Evolutionary conservation across 64 coral and sea anemone genomes (phyloP).

Genomic region (Pocillopora damicornis): DNA sequence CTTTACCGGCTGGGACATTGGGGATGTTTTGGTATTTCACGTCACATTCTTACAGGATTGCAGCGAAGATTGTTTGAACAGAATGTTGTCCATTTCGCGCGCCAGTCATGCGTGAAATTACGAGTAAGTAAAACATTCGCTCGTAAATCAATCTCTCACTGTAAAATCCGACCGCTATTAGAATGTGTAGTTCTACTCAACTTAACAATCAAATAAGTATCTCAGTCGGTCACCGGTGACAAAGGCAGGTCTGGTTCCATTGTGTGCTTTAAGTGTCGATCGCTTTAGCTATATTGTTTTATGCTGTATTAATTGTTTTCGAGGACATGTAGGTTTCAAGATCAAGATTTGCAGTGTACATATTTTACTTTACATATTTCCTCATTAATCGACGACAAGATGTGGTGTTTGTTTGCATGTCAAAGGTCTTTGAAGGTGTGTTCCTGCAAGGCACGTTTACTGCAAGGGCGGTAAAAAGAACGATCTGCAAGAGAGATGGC

Average conservation of each 20-base stretch:
- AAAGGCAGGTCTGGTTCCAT: conserved; percentile 2
- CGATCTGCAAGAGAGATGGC: background rate
- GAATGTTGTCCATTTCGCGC: conserved; percentile 28
- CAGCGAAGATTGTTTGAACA: conserved; percentile 31
- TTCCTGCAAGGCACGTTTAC: background rate
- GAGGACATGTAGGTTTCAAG: conserved; percentile 41
- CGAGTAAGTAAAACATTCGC: conserved; percentile 24
- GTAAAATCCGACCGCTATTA: conserved; percentile 17
- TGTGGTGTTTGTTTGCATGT: conserved; percentile 15
- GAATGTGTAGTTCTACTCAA: background rate
- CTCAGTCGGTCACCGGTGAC: conserved; percentile 12
- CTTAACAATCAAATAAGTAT: background rate
- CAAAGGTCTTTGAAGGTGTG: background rate
- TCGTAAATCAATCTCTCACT: conserved; percentile 25
- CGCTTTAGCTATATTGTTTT: conserved; percentile 12
- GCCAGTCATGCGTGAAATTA: conserved; percentile 48
- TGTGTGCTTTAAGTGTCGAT: conserved; percentile 17
- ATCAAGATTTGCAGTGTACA: conserved; percentile 19
- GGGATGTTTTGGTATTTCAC: conserved; percentile 3
- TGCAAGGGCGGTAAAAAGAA: background rate
- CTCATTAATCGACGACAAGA: conserved; percentile 21
- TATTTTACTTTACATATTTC: conserved; percentile 21
- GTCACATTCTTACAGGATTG: background rate
- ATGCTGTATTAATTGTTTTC: conserved; percentile 23
- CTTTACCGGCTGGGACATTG: background rate